Evolutionary conservation across 2,888 invertebrate genomes (phyloP).

Genomic region (Diloba caeruleocephala): DNA sequence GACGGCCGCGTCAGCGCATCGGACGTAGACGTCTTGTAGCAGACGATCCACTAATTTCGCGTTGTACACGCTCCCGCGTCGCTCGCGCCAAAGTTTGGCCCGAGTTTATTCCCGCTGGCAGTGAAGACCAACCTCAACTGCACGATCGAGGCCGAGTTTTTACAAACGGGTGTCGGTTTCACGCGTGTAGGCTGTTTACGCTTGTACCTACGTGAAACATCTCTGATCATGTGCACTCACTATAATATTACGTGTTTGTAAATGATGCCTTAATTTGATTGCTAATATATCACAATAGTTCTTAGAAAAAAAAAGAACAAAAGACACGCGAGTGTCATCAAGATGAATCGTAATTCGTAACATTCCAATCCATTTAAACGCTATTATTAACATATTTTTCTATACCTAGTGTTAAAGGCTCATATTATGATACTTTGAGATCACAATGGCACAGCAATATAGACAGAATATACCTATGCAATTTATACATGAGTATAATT

Average conservation of each 20-base stretch:
- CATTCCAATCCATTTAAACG: slow-evolving; percentile 12
- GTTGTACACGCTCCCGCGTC: too few relatives aligned
- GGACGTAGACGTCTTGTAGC: too few relatives aligned
- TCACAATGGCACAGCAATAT: too few relatives aligned
- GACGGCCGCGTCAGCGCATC: too few relatives aligned
- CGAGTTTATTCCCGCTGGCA: slow-evolving; percentile 45
- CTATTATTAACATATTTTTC: slow-evolving; percentile 13
- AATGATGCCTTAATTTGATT: slow-evolving; percentile 42
- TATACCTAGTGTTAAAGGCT: too few relatives aligned
- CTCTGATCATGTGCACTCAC: slow-evolving; percentile 39
- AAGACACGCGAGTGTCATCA: slow-evolving; percentile 9
- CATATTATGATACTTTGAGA: too few relatives aligned
- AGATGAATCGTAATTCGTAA: slow-evolving; percentile 20
- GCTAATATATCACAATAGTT: slow-evolving; percentile 8
- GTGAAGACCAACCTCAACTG: slow-evolving; percentile 38
- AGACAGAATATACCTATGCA: too few relatives aligned
- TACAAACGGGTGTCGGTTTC: slow-evolving; percentile 73
- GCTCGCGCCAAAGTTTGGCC: too few relatives aligned
- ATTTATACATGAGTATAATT: too few relatives aligned
- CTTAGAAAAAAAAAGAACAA: slow-evolving; percentile 6
- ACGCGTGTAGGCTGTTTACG: slow-evolving; percentile 68
- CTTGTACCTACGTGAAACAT: slow-evolving; percentile 57
- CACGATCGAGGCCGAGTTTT: slow-evolving; percentile 69
- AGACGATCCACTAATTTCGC: too few relatives aligned
- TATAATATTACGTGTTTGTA: slow-evolving; percentile 14